Conservation (phyloP, 2,888 invertebrate genomes). For the Polyommatus iphigenia region DNA sequence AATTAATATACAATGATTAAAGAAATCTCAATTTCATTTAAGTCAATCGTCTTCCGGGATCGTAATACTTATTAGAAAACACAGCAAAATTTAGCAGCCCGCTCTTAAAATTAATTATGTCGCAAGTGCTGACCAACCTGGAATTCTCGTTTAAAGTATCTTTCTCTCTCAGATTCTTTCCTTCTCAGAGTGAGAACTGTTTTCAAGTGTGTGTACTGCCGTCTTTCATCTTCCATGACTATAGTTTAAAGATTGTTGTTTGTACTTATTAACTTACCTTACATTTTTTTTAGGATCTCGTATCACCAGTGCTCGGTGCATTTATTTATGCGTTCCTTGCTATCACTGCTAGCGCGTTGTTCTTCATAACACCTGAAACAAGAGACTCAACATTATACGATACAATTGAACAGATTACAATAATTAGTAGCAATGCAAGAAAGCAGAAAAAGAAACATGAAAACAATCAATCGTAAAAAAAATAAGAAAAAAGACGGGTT, state of each 20-base stretch:
- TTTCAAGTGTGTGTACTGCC: too few relatives aligned
- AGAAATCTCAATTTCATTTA: too few relatives aligned
- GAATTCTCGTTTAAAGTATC: too few relatives aligned
- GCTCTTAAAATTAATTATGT: neutral
- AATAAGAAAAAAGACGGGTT: too few relatives aligned
- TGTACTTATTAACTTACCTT: neutral
- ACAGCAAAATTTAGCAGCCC: too few relatives aligned
- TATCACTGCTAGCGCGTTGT: slow-evolving; percentile 53
- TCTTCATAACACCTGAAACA: slow-evolving; percentile 64
- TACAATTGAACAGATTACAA: slow-evolving; percentile 60
- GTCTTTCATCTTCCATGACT: too few relatives aligned
- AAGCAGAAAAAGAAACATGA: slow-evolving; percentile 20
- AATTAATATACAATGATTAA: too few relatives aligned
- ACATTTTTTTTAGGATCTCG: slow-evolving; percentile 56
- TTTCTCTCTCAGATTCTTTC: too few relatives aligned
- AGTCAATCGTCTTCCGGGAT: too few relatives aligned
- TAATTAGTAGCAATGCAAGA: slow-evolving; percentile 23
- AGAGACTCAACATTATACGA: slow-evolving; percentile 61
- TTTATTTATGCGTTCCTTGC: slow-evolving; percentile 67
- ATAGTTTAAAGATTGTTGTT: neutral
- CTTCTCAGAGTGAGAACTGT: too few relatives aligned
- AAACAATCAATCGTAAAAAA: neutral
- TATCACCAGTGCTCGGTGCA: slow-evolving; percentile 62
- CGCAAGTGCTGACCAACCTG: too few relatives aligned
- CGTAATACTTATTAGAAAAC: too few relatives aligned